Evolutionary conservation across 2,797 vertebrate genomes (phyloP).

Genomic region (Pseudochirops cupreus): DNA sequence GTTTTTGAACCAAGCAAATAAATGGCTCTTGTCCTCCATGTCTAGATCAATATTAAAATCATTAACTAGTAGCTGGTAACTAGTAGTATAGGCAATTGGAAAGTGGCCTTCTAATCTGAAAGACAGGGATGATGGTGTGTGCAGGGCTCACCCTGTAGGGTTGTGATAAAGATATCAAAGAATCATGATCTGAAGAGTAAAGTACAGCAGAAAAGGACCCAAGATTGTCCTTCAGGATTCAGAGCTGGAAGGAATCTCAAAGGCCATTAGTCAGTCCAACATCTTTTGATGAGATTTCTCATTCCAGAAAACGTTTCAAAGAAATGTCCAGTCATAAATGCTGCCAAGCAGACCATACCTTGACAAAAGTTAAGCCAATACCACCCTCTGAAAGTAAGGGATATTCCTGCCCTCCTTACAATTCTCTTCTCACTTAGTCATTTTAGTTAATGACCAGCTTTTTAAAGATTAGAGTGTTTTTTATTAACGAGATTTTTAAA

Average conservation of each 20-base stretch:
- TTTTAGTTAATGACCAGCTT: conserved; percentile 25
- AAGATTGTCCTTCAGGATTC: background rate
- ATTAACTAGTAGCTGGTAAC: background rate
- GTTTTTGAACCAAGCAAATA: background rate
- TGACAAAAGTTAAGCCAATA: conserved; percentile 52
- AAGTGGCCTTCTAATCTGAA: background rate
- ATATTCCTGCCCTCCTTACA: background rate
- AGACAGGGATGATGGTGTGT: background rate
- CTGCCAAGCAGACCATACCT: conserved; percentile 41
- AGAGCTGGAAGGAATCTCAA: background rate
- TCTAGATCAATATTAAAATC: background rate
- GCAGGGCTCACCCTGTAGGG: no score
- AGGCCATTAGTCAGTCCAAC: background rate
- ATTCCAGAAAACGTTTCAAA: background rate
- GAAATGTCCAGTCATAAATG: conserved; percentile 65
- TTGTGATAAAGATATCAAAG: background rate
- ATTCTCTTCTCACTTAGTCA: conserved; percentile 14
- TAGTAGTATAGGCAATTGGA: background rate
- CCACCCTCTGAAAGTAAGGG: conserved; percentile 30
- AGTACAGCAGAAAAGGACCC: background rate
- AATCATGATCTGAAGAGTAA: background rate
- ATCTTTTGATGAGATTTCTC: background rate
- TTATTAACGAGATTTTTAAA: conserved; percentile 11
- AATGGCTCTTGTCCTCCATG: background rate
- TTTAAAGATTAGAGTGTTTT: conserved; percentile 32